Conservation (phyloP, 2,797 vertebrate species). For the Brachymystax lenok region DNA sequence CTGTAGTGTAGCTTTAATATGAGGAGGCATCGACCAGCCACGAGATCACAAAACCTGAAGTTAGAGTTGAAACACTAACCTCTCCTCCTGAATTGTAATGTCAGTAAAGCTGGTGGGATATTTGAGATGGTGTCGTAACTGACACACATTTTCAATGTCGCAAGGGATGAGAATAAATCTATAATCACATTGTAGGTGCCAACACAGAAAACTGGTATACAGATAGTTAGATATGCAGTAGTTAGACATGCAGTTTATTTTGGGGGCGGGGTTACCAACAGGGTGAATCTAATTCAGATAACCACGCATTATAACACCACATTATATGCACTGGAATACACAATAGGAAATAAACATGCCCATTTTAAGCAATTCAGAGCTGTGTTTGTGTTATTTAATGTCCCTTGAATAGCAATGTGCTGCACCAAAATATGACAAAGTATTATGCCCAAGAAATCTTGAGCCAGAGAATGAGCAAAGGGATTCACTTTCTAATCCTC, state of each 20-base stretch:
- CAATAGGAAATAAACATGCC: constrained; percentile 31
- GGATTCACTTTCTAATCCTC: constrained; percentile 76
- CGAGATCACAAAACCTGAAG: neutral
- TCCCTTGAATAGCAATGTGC: constrained; percentile 51
- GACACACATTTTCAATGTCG: neutral
- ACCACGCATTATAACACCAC: constrained; percentile 38
- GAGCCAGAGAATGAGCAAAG: constrained; percentile 70
- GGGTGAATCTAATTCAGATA: constrained; percentile 35
- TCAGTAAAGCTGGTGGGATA: neutral
- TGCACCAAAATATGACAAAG: constrained; percentile 58
- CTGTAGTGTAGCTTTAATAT: constrained; percentile 19
- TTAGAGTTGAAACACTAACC: neutral
- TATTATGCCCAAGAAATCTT: constrained; percentile 69
- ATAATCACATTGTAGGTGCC: neutral
- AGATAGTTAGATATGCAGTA: neutral
- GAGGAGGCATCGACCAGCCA: neutral
- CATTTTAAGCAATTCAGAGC: constrained; percentile 58
- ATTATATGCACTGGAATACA: constrained; percentile 38
- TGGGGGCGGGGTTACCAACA: constrained; percentile 2
- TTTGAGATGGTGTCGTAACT: neutral
- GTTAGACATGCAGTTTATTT: neutral
- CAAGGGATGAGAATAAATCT: neutral
- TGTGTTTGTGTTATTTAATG: constrained; percentile 59
- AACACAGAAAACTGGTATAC: too few relatives aligned
- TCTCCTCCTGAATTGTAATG: neutral